These are phyloP conservation scores for Pseudorhiza aurosa DNA, from an alignment of 30 jellyfish, hydroid and myxozoan genomes.

Conservation along the genomic window DNA sequence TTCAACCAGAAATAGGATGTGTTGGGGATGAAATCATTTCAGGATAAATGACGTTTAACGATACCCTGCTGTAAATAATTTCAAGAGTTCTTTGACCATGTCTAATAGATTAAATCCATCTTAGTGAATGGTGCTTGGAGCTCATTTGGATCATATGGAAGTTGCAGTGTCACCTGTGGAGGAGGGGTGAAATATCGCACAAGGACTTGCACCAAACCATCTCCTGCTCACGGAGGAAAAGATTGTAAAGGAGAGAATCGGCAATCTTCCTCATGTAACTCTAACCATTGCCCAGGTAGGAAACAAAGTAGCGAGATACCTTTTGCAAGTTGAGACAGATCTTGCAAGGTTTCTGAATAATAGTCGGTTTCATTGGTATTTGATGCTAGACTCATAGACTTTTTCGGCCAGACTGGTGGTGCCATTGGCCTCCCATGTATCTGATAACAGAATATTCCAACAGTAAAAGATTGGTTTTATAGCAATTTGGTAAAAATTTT, in stretches of 20 bases:
- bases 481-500: neutral
- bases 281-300: constrained; percentile 34
- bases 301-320: neutral
- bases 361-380: neutral
- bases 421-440: too few species aligned
- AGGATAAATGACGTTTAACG: too few species aligned
- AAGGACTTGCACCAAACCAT: constrained; percentile 77
- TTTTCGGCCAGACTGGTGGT: too few species aligned
- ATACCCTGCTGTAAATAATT: too few species aligned
- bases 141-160: constrained; percentile 57
- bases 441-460: neutral
- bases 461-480: neutral
- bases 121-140: constrained; percentile 91
- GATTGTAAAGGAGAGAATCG: constrained; percentile 15
- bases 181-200: constrained; percentile 73
- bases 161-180: constrained; percentile 81
- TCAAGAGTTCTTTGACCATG: too few species aligned
- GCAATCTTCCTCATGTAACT: constrained; percentile 11
- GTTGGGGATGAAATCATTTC: too few species aligned
- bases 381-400: too few species aligned
- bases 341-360: neutral
- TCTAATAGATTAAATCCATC: too few species aligned
- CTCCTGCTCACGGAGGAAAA: constrained; percentile 40
- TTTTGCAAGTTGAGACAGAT: neutral
- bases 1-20: too few species aligned